Percentiles rank a stretch among this genome's conserved stretches.
Conservation (phyloP, 2,113 vertebrate genomes). For the Charina bottae region DNA sequence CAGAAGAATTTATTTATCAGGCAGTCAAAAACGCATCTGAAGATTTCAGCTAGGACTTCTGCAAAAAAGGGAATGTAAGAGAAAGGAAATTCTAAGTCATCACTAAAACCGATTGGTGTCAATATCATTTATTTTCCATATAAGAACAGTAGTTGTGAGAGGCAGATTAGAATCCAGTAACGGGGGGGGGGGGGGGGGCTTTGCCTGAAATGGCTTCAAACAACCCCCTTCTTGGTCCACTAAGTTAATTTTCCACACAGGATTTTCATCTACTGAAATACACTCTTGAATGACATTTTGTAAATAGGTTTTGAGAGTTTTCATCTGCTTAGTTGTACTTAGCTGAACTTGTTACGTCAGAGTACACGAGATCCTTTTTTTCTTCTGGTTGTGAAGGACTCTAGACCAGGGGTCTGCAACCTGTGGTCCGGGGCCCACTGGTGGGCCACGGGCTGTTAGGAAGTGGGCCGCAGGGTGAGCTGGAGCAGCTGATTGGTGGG, state of each 20-base stretch:
- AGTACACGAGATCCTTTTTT: constrained; percentile 12
- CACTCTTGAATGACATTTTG: constrained; percentile 71
- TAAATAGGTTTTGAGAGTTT: constrained; percentile 62
- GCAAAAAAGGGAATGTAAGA: too few relatives aligned
- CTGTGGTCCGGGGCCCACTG: too few relatives aligned
- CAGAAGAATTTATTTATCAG: too few relatives aligned
- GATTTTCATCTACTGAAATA: constrained; percentile 65
- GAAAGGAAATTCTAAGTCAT: too few relatives aligned
- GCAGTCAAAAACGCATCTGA: too few relatives aligned
- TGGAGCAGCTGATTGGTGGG: too few relatives aligned
- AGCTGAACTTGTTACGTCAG: constrained; percentile 69
- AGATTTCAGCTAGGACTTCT: too few relatives aligned
- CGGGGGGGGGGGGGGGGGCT: constrained; percentile 22
- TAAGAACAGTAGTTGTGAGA: neutral
- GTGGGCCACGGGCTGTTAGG: too few relatives aligned
- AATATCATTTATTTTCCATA: neutral
- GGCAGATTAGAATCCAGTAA: constrained; percentile 28
- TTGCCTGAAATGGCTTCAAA: constrained; percentile 56
- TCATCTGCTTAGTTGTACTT: constrained; percentile 64
- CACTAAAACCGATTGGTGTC: too few relatives aligned
- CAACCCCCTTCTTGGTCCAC: constrained; percentile 30
- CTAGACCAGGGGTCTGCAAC: too few relatives aligned
- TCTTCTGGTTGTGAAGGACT: constrained; percentile 40
- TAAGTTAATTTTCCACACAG: constrained; percentile 61
- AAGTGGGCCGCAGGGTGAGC: too few relatives aligned